Conservation (phyloP, 2,797 vertebrate genomes). For the Syngnathus rostellatus region DNA sequence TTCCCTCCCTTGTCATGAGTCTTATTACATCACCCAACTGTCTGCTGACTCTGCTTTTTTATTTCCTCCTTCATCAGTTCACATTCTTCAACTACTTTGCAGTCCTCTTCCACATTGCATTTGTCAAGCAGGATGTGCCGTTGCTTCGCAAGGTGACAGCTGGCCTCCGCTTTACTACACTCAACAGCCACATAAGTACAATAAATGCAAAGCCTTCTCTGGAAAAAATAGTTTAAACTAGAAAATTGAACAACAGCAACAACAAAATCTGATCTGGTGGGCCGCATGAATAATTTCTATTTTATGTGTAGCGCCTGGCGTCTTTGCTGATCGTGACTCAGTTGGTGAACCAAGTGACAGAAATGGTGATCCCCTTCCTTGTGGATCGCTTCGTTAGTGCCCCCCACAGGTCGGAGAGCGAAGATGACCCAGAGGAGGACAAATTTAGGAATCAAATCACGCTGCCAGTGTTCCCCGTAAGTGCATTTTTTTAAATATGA, state of each 20-base stretch:
- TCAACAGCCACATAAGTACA: not conserved
- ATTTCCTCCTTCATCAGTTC: constrained; percentile 58
- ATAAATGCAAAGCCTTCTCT: not conserved
- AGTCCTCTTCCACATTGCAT: constrained; percentile 77
- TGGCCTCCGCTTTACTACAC: too few species aligned
- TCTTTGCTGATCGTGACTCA: constrained; percentile 73
- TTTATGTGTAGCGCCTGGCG: constrained; percentile 60
- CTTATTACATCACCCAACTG: not conserved
- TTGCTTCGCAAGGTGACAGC: constrained; percentile 71
- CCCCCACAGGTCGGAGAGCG: constrained; percentile 44
- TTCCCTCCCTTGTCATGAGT: not conserved
- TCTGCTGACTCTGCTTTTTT: not conserved
- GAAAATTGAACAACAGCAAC: not conserved
- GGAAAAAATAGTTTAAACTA: not conserved
- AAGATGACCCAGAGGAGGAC: constrained; percentile 71
- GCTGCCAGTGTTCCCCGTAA: constrained; percentile 66
- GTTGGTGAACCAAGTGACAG: constrained; percentile 72
- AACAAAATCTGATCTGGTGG: not conserved
- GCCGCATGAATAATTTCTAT: not conserved
- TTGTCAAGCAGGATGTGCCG: constrained; percentile 72
- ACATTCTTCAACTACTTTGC: constrained; percentile 79
- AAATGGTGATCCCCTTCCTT: constrained; percentile 70
- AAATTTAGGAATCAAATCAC: constrained; percentile 65
- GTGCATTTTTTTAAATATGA: constrained; percentile 5
- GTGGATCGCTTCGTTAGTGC: constrained; percentile 64